A percentile compares a stretch with the other conserved stretches of the same genome.
Conservation (phyloP, 2,797 vertebrate genomes). For the Bradypodion ventrale region DNA sequence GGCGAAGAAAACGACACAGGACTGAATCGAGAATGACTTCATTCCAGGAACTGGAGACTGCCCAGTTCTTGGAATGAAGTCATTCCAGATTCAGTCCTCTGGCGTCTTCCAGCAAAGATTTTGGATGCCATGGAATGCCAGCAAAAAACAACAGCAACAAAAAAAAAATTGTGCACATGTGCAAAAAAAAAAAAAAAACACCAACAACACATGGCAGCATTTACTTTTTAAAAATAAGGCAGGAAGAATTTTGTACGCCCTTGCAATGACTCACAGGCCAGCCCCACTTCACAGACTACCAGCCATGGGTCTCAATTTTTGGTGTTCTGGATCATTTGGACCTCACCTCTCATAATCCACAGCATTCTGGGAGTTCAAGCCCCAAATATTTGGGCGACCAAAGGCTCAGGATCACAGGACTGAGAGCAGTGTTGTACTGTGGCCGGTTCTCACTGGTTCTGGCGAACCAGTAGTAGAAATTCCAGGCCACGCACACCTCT, state of each 20-base stretch:
- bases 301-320: neutral
- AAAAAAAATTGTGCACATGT: neutral
- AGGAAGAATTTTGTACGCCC: neutral
- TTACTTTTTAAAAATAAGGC: neutral
- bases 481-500: too few relatives aligned
- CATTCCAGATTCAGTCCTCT: neutral
- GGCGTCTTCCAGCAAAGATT: neutral
- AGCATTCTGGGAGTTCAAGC: neutral
- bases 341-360: neutral
- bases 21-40: too few relatives aligned
- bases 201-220: neutral
- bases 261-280: neutral
- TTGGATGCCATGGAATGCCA: neutral
- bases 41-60: neutral
- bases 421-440: neutral
- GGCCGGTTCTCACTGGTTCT: too few relatives aligned
- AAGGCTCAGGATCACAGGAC: neutral
- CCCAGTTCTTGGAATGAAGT: neutral
- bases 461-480: too few relatives aligned
- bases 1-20: conserved; percentile 3
- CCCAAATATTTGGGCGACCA: neutral
- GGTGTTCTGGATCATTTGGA: neutral
- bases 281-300: neutral
- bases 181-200: too few relatives aligned
- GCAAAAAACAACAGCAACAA: neutral